Percentiles rank a stretch among this genome's conserved stretches.
Conservation (phyloP, 2,888 invertebrate species). For the Drosophila pseudotalamancana region DNA sequence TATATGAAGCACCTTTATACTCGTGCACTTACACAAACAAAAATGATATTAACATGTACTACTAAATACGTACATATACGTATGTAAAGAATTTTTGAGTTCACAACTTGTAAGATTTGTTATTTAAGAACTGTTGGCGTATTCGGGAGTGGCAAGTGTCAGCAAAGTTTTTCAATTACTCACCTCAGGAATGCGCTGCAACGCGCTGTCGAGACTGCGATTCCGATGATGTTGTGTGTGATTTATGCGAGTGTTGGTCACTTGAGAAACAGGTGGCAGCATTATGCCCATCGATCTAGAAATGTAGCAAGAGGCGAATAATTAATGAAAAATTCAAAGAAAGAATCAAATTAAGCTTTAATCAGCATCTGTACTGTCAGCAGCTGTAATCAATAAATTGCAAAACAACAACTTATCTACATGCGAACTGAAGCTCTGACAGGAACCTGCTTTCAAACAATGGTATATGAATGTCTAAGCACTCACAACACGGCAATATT, state of each 20-base stretch:
- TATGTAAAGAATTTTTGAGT: constrained; percentile 33
- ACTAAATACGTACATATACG: neutral
- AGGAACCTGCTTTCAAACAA: neutral
- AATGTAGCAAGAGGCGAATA: constrained; percentile 23
- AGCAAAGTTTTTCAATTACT: constrained; percentile 49
- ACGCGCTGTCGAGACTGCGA: constrained; percentile 94
- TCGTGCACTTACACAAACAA: constrained; percentile 5
- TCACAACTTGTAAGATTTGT: constrained; percentile 17
- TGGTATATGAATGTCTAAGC: neutral
- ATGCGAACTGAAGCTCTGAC: neutral
- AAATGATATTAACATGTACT: neutral
- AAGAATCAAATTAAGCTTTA: constrained; percentile 58
- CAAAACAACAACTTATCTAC: constrained; percentile 5
- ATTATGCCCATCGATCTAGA: constrained; percentile 85
- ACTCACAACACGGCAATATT: constrained; percentile 7
- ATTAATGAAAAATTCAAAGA: constrained; percentile 13
- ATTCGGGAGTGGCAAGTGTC: neutral
- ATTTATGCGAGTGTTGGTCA: constrained; percentile 84
- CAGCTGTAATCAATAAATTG: constrained; percentile 10
- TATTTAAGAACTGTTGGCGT: neutral
- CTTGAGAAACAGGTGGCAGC: constrained; percentile 84
- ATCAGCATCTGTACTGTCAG: constrained; percentile 25
- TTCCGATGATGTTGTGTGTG: constrained; percentile 92
- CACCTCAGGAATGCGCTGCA: constrained; percentile 94
- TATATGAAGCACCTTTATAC: constrained; percentile 16